These are phyloP conservation scores for Hypomecis atomaria DNA, from an alignment of 2,888 invertebrate genomes.

Conservation along the genomic window DNA sequence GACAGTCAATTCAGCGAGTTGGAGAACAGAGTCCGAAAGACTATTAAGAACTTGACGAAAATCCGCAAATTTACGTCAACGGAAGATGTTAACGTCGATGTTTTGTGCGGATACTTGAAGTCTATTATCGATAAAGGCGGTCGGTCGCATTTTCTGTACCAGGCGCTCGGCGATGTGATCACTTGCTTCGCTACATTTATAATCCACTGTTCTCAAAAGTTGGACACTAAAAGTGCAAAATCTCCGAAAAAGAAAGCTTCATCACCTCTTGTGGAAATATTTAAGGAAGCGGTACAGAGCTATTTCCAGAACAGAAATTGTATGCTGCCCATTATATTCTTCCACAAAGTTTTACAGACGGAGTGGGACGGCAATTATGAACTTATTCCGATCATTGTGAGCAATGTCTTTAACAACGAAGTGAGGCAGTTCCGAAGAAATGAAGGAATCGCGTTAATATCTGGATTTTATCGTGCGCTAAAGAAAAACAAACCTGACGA, in stretches of 20 bases:
- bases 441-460: constrained; percentile 87
- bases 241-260: constrained; percentile 63
- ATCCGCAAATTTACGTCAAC: constrained; percentile 85
- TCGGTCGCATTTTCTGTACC: constrained; percentile 86
- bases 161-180: constrained; percentile 87
- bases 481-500: constrained; percentile 76
- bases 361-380: constrained; percentile 87
- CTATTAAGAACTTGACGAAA: constrained; percentile 85
- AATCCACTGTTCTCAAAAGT: constrained; percentile 85
- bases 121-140: constrained; percentile 86
- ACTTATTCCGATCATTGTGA: constrained; percentile 84
- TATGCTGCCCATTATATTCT: constrained; percentile 86
- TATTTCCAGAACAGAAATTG: constrained; percentile 87
- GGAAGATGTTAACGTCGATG: constrained; percentile 81
- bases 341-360: constrained; percentile 86
- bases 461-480: constrained; percentile 86
- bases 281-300: constrained; percentile 81
- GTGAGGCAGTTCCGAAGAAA: constrained; percentile 87
- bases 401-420: constrained; percentile 84
- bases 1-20: constrained; percentile 88
- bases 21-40: constrained; percentile 85
- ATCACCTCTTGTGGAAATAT: constrained; percentile 74
- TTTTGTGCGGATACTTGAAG: constrained; percentile 83
- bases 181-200: constrained; percentile 87
- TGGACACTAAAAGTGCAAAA: constrained; percentile 59